Conservation (phyloP, 2,888 invertebrate species). For the Trilocha varians region DNA sequence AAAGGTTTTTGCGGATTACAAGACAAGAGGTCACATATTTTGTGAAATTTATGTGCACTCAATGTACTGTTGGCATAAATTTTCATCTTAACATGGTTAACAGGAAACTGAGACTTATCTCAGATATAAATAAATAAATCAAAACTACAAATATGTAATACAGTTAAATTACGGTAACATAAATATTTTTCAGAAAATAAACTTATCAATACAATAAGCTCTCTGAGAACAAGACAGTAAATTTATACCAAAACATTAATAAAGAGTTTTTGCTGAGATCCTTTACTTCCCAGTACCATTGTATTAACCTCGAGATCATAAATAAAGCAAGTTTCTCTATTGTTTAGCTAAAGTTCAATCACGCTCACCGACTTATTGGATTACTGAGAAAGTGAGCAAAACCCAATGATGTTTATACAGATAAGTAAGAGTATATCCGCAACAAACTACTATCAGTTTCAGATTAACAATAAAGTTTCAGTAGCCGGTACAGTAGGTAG, state of each 20-base stretch:
- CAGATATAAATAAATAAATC: too few species aligned
- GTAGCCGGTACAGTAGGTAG: slow-evolving; percentile 30
- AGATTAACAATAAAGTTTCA: slow-evolving; percentile 55
- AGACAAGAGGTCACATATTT: too few species aligned
- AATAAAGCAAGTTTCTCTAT: slow-evolving; percentile 17
- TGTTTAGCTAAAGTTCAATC: slow-evolving; percentile 32
- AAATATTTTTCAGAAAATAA: too few species aligned
- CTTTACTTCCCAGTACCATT: not conserved
- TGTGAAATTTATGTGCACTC: too few species aligned
- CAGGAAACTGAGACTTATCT: too few species aligned
- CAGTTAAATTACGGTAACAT: too few species aligned
- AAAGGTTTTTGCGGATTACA: too few species aligned
- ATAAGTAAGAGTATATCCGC: slow-evolving; percentile 24
- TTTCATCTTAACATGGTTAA: too few species aligned
- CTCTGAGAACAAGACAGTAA: too few species aligned
- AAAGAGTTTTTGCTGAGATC: not conserved
- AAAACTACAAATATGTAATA: too few species aligned
- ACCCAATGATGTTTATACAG: slow-evolving; percentile 31
- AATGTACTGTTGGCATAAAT: too few species aligned
- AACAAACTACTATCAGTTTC: slow-evolving; percentile 39
- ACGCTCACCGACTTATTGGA: slow-evolving; percentile 38
- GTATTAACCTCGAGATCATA: not conserved
- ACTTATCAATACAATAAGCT: too few species aligned
- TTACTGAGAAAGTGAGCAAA: slow-evolving; percentile 30
- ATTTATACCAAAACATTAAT: not conserved